Percentiles rank a stretch among this genome's conserved stretches.
These are phyloP conservation scores for Ernsta delagoae DNA, from an alignment of 2,888 invertebrate species.

Conservation along the genomic window DNA sequence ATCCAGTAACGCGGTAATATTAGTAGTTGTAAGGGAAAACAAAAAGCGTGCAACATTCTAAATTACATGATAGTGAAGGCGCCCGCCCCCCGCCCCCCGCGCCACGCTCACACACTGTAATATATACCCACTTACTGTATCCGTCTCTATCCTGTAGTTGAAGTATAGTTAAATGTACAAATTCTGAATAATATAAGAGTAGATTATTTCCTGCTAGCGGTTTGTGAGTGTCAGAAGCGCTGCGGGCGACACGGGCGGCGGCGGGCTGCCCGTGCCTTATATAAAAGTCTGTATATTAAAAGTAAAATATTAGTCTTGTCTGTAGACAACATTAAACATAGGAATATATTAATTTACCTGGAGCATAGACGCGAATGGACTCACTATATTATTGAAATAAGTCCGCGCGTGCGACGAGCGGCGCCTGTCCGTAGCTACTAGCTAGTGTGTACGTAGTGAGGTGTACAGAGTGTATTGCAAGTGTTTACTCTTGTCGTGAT, in stretches of 20 bases:
- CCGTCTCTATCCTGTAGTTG: background rate
- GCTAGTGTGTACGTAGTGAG: background rate
- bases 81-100: constrained; percentile 34
- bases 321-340: constrained; percentile 5
- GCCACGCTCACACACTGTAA: background rate
- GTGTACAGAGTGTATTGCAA: constrained; percentile 29
- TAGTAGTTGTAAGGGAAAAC: constrained; percentile 48
- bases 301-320: constrained; percentile 8
- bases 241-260: constrained; percentile 48
- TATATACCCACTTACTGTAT: background rate
- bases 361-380: background rate
- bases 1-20: background rate
- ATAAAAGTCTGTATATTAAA: constrained; percentile 62
- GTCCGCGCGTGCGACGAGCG: background rate
- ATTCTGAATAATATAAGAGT: background rate
- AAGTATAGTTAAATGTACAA: constrained; percentile 6
- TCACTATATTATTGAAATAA: background rate
- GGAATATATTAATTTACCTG: no score
- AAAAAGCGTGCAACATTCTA: constrained; percentile 77
- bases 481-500: constrained; percentile 30
- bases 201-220: background rate
- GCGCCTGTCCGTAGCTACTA: background rate
- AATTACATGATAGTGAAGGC: constrained; percentile 70
- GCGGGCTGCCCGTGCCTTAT: constrained; percentile 68
- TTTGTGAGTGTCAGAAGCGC: background rate